These are phyloP conservation scores for Pipistrellus pygmaeus DNA, from an alignment of 2,797 vertebrate genomes.

Conservation along the genomic window DNA sequence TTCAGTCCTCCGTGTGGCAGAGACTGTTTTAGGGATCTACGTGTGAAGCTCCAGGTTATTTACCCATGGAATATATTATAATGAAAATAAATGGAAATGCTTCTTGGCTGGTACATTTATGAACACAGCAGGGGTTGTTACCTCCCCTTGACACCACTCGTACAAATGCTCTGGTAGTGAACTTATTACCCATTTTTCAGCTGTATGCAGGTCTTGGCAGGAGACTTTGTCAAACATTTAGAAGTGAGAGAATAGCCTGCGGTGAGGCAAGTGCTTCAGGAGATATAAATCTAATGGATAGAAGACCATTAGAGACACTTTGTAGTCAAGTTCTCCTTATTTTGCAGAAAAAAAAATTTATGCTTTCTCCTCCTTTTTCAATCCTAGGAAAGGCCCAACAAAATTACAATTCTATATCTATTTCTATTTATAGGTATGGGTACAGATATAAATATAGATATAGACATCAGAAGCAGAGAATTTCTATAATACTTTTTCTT, in stretches of 20 bases:
- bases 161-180: background rate
- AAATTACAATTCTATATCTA: background rate
- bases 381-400: background rate
- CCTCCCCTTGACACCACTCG: background rate
- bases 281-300: slow-evolving; percentile 67
- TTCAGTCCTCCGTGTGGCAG: background rate
- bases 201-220: slow-evolving; percentile 23
- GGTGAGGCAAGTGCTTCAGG: background rate
- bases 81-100: background rate
- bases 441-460: background rate
- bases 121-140: background rate
- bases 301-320: background rate
- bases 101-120: background rate
- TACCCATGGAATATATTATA: background rate
- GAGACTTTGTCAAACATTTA: slow-evolving; percentile 65
- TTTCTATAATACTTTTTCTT: slow-evolving; percentile 25
- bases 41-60: background rate
- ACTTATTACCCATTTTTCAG: background rate
- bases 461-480: background rate
- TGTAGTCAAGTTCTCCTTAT: background rate
- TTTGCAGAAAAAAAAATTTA: slow-evolving; percentile 23
- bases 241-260: slow-evolving; percentile 41
- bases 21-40: background rate
- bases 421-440: background rate
- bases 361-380: slow-evolving; percentile 19